Evolutionary conservation across 2,113 vertebrate genomes (phyloP).

Genomic region (Oostethus manadensis): DNA sequence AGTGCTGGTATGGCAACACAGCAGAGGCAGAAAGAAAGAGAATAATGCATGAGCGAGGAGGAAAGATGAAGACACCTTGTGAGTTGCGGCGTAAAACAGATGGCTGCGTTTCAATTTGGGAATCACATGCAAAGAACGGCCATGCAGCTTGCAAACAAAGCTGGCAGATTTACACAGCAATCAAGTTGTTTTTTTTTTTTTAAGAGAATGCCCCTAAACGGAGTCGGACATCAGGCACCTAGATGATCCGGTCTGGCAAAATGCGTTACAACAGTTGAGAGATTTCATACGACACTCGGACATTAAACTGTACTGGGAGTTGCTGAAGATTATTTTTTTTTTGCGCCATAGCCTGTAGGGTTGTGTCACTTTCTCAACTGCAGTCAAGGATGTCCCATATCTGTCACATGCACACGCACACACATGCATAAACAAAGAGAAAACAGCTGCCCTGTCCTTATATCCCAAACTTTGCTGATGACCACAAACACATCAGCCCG

Average conservation of each 20-base stretch:
- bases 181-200: slow-evolving; percentile 9
- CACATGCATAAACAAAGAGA: slow-evolving; percentile 13
- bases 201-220: background rate
- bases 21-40: slow-evolving; percentile 46
- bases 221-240: background rate
- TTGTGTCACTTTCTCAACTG: slow-evolving; percentile 57
- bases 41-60: slow-evolving; percentile 50
- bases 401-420: slow-evolving; percentile 58
- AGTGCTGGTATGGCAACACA: slow-evolving; percentile 9
- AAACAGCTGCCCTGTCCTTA: slow-evolving; percentile 53
- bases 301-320: slow-evolving; percentile 34
- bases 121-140: slow-evolving; percentile 29
- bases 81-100: slow-evolving; percentile 46
- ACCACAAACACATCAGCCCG: slow-evolving; percentile 43
- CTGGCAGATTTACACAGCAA: slow-evolving; percentile 14
- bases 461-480: slow-evolving; percentile 61
- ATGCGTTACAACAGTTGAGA: slow-evolving; percentile 15
- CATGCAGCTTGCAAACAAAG: slow-evolving; percentile 32
- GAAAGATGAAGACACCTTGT: slow-evolving; percentile 50
- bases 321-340: slow-evolving; percentile 52
- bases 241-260: slow-evolving; percentile 11
- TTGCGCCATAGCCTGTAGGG: slow-evolving; percentile 48
- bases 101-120: slow-evolving; percentile 47
- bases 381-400: slow-evolving; percentile 68
- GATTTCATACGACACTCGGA: slow-evolving; percentile 44